Percentiles rank a stretch among this genome's conserved stretches.
phyloP scores from a whole-genome alignment of 2,888 invertebrate genomes.

The Acanthacorydalis orientalis region DNA sequence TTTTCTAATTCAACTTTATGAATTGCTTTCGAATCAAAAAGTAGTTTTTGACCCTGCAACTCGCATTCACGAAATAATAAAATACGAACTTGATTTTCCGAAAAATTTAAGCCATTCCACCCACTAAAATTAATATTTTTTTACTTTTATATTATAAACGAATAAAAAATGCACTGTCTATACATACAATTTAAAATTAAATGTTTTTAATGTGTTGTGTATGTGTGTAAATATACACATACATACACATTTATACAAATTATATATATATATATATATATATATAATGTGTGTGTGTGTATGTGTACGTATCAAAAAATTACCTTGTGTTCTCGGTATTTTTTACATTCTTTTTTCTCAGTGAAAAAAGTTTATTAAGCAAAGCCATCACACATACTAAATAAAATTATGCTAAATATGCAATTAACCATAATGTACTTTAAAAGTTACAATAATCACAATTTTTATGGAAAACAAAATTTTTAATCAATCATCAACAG shows the following conservation, averaged over 20 bases:
- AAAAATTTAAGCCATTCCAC: conserved; percentile 43
- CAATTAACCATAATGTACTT: neutral
- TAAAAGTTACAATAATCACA: neutral
- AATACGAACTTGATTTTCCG: conserved; percentile 58
- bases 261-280: too few species aligned
- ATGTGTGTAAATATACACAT: too few species aligned
- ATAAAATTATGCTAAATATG: conserved; percentile 4
- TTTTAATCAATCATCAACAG: neutral
- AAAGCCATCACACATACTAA: conserved; percentile 44
- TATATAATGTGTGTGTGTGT: too few species aligned
- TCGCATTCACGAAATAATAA: conserved; percentile 77
- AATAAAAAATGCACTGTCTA: too few species aligned
- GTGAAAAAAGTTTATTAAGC: conserved; percentile 53
- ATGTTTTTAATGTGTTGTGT: too few species aligned
- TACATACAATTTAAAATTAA: too few species aligned
- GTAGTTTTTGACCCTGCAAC: conserved; percentile 57
- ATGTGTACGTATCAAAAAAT: conserved; percentile 24
- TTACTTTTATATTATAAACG: too few species aligned
- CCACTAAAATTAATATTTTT: conserved; percentile 20
- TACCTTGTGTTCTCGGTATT: conserved; percentile 19
- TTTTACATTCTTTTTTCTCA: conserved; percentile 37
- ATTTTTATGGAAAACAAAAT: neutral
- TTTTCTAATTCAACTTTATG: conserved; percentile 25
- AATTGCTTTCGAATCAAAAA: conserved; percentile 66
- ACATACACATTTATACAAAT: too few species aligned